Evolutionary conservation across 2,797 vertebrate genomes (phyloP).

Genomic region (Clarias pachynema): DNA sequence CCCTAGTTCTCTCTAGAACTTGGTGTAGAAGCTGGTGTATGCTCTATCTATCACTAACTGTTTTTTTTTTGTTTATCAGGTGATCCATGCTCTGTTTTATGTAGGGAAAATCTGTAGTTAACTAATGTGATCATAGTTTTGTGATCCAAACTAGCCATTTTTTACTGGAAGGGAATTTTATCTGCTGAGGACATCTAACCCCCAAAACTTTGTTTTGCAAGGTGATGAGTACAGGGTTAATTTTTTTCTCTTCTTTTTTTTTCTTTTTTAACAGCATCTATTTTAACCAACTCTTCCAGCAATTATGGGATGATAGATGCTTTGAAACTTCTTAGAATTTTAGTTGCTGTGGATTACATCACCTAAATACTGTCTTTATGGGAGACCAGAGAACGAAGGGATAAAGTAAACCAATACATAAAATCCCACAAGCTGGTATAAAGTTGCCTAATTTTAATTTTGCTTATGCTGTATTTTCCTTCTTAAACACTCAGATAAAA

Average conservation of each 20-base stretch:
- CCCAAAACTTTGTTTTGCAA: constrained; percentile 24
- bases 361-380: constrained; percentile 20
- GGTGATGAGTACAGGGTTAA: constrained; percentile 10
- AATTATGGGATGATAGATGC: constrained; percentile 19
- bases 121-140: constrained; percentile 21
- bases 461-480: neutral
- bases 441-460: neutral
- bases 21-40: neutral
- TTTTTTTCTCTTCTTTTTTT: neutral
- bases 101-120: constrained; percentile 2
- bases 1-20: neutral
- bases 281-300: constrained; percentile 10
- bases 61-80: constrained; percentile 26
- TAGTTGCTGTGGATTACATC: neutral
- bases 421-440: neutral
- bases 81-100: constrained; percentile 8
- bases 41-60: neutral
- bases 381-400: neutral
- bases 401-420: neutral
- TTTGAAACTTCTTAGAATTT: neutral
- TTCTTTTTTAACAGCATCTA: neutral
- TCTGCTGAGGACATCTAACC: neutral
- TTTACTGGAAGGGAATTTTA: neutral
- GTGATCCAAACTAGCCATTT: constrained; percentile 3
- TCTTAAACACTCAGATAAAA: neutral